Conservation (phyloP, 2,888 invertebrate genomes). For the Drosophila dives region DNA sequence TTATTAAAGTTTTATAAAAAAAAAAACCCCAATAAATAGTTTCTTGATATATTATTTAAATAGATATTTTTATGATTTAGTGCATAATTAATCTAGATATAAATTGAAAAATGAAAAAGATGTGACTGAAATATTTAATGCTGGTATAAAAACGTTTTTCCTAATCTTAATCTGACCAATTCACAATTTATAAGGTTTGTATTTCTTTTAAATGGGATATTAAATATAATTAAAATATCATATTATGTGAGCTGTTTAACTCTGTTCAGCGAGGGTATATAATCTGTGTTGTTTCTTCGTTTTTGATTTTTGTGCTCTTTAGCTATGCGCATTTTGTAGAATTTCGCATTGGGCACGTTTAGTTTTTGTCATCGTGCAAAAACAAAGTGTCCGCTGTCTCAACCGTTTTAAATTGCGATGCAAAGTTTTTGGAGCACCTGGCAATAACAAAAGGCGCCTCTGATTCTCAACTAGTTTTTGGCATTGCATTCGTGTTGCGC, state of each 20-base stretch:
- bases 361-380: conserved; percentile 49
- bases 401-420: conserved; percentile 50
- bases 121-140: not conserved
- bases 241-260: not conserved
- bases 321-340: conserved; percentile 50
- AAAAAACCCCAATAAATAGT: not conserved
- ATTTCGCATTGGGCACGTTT: conserved; percentile 76
- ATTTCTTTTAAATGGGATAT: not conserved
- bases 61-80: not conserved
- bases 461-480: conserved; percentile 16
- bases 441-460: conserved; percentile 60
- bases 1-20: not conserved
- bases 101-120: not conserved
- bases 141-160: not conserved
- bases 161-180: not conserved
- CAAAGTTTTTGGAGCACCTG: conserved; percentile 63
- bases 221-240: not conserved
- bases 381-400: conserved; percentile 51
- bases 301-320: conserved; percentile 10
- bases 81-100: not conserved
- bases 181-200: not conserved
- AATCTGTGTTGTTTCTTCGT: not conserved
- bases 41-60: not conserved
- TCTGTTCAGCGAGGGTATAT: not conserved
- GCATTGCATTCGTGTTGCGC: conserved; percentile 1